A percentile compares a stretch with the other conserved stretches of the same genome.
phyloP scores from a whole-genome alignment of 2,797 vertebrate species.

The Phaenicophaeus curvirostris region DNA sequence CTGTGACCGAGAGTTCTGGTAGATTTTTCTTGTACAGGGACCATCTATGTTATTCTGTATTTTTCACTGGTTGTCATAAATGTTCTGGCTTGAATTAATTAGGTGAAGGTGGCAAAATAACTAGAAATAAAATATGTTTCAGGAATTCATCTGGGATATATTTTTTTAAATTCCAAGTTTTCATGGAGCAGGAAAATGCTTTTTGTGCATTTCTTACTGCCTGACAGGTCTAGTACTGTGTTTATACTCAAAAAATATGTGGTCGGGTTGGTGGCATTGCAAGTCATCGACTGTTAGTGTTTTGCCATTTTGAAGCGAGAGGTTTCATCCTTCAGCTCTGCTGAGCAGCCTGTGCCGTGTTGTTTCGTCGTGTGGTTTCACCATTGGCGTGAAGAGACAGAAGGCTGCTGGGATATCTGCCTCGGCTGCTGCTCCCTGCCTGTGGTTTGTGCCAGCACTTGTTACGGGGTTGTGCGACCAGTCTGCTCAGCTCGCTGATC shows the following conservation, averaged over 20 bases:
- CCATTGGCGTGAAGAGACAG: background rate
- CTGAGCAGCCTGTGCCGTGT: background rate
- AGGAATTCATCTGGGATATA: background rate
- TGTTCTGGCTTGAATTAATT: background rate
- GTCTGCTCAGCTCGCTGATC: background rate
- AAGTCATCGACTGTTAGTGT: background rate
- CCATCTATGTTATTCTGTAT: background rate
- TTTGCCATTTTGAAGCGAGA: background rate
- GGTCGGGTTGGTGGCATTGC: background rate
- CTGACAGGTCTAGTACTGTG: background rate
- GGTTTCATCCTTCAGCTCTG: background rate
- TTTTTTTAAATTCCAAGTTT: background rate
- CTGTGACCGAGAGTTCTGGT: background rate
- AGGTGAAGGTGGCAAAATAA: background rate
- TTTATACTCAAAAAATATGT: background rate
- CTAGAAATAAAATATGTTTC: background rate
- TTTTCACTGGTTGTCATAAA: background rate
- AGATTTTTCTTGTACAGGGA: background rate
- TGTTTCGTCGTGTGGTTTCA: background rate
- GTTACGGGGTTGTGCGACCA: fast-evolving
- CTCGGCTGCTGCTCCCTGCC: background rate
- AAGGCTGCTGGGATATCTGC: background rate
- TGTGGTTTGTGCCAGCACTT: background rate
- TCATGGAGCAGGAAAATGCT: background rate
- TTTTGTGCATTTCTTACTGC: background rate